phyloP scores from a whole-genome alignment of 2,113 vertebrate species.

The Onychostruthus taczanowskii region DNA sequence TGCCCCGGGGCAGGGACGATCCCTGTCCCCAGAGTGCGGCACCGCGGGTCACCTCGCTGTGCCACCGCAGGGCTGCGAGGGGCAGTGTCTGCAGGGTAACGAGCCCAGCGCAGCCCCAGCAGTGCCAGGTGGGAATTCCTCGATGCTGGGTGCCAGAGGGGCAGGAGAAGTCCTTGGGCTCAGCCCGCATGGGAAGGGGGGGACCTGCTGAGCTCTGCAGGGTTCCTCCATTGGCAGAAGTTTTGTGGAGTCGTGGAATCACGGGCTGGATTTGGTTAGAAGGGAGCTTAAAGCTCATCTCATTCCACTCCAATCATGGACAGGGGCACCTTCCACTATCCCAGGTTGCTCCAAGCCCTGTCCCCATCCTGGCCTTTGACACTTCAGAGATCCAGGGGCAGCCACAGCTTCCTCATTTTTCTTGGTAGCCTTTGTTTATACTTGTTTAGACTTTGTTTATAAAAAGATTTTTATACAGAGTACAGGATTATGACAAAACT shows the following conservation, averaged over 20 bases:
- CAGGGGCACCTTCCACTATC: fast-evolving
- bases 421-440: slow-evolving; percentile 73
- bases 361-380: not conserved
- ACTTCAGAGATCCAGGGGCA: not conserved
- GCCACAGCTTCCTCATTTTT: not conserved
- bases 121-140: fast-evolving
- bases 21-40: not conserved
- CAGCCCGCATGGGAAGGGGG: fast-evolving
- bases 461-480: slow-evolving; percentile 72
- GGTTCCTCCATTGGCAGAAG: not conserved
- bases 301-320: fast-evolving
- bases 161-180: fast-evolving
- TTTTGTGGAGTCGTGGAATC: fast-evolving
- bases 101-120: not conserved
- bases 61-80: slow-evolving; percentile 2
- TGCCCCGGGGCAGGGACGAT: not conserved
- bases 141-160: not conserved
- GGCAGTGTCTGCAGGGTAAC: slow-evolving; percentile 27
- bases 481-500: slow-evolving; percentile 72
- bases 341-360: fast-evolving
- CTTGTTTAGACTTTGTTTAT: slow-evolving; percentile 72
- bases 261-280: not conserved
- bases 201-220: fast-evolving
- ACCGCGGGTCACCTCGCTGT: not conserved
- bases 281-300: not conserved